Base-by-base conservation (phyloP, 1,140 invertebrate species). In the Chlorops oryzae region DNA sequence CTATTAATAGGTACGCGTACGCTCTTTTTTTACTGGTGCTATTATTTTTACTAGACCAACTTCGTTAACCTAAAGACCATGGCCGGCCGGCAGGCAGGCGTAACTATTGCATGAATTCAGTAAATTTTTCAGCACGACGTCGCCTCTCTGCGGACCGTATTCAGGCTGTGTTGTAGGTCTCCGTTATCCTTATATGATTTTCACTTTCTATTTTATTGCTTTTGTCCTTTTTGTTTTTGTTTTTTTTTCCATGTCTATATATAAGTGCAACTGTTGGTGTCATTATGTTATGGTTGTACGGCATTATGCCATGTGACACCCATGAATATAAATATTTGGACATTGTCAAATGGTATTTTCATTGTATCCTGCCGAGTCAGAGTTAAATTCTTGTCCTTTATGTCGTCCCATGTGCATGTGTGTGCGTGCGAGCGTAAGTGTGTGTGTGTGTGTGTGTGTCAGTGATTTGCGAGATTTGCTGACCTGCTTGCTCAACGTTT, bases 381-480 rank as follows among this genome's bases (percentile, higher is more conserved):
- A n/a, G n/a, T n/a, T n/a, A n/a, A 32, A n/a, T 13, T 13, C n/a
- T 32, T 32, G 6, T 32, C n/a, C n/a, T 32, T 32, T 32, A 9
- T 6, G 6, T 32, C n/a, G 27, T 13, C 27, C n/a, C 27, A 32
- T 13, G 17, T 23, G 15, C 40, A 42, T 20, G 13, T 40, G 40
- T 42, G 17, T 24, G 40, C 4, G 23, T 2, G 22, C 25, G 7
- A 20, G 17, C 22, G n/a, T 21, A 15, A 12, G 5, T 10, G 4
- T 15, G 6, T 21, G 6, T 43, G 23, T 27, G 22, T 43, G 41
- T 7, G 15, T 43, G 9, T 43, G 41, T 15, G 41, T 43, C 32
- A 28, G 25, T 46, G 44, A 34, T 46, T 46, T 46, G 44, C 44
- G 44, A 46, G 28, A 35, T 21, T 46, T 46, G 44, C 28, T 46